A percentile compares a stretch with the other conserved stretches of the same genome.
Conservation (phyloP, 2,888 invertebrate species). For the Ditula angustiorana region DNA sequence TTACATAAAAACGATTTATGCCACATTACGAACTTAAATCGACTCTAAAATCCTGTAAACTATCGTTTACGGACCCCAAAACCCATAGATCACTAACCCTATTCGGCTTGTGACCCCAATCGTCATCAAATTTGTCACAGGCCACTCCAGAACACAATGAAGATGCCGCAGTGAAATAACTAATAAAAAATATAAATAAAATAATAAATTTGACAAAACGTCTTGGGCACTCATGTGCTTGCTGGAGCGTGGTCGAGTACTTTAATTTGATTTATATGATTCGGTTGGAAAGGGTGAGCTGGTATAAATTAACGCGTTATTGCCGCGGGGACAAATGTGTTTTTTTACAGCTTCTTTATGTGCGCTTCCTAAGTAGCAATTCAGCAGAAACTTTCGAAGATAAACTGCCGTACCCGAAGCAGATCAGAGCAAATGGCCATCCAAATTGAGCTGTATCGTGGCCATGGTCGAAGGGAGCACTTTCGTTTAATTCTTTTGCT, state of each 20-base stretch:
- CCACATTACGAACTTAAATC: slow-evolving; percentile 76
- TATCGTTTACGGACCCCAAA: slow-evolving; percentile 72
- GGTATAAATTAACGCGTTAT: slow-evolving; percentile 73
- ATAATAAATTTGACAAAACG: slow-evolving; percentile 86
- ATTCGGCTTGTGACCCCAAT: slow-evolving; percentile 73
- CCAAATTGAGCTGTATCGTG: background rate
- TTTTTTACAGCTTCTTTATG: slow-evolving; percentile 28
- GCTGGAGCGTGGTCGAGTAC: slow-evolving; percentile 76
- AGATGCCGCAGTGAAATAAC: slow-evolving; percentile 71
- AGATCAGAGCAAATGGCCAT: background rate
- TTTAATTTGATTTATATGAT: slow-evolving; percentile 85
- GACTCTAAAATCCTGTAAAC: slow-evolving; percentile 80
- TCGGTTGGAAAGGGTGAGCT: slow-evolving; percentile 75
- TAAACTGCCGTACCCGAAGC: slow-evolving; percentile 1
- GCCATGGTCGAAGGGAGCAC: background rate
- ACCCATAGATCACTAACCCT: slow-evolving; percentile 77
- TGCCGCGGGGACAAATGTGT: slow-evolving; percentile 53
- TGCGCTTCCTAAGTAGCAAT: slow-evolving; percentile 15
- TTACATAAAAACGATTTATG: slow-evolving; percentile 72
- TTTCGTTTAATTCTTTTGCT: background rate
- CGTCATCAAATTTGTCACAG: slow-evolving; percentile 85
- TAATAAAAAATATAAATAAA: slow-evolving; percentile 84
- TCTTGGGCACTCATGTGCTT: slow-evolving; percentile 81
- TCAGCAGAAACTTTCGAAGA: slow-evolving; percentile 26
- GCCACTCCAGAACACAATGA: slow-evolving; percentile 79